Conservation (phyloP, 2,797 vertebrate species). For the Manis crassicaudata region DNA sequence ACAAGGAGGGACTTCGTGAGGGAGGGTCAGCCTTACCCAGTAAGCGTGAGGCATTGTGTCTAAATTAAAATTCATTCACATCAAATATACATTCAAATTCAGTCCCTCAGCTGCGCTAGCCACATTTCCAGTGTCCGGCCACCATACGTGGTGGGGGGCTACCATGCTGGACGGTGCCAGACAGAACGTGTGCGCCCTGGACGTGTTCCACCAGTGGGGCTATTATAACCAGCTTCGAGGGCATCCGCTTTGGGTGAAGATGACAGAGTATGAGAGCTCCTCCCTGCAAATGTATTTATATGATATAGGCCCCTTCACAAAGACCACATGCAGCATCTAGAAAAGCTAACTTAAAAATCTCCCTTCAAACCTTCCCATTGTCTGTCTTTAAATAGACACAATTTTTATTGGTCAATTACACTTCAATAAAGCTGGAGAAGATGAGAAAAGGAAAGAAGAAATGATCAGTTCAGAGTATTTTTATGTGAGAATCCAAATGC, state of each 20-base stretch:
- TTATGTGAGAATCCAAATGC: neutral
- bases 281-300: neutral
- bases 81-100: neutral
- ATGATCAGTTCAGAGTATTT: neutral
- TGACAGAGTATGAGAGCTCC: neutral
- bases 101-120: neutral
- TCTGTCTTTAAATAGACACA: neutral
- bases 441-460: neutral
- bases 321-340: neutral
- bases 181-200: neutral
- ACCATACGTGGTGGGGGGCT: neutral
- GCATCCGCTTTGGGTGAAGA: neutral
- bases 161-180: accelerated
- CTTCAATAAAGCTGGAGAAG: neutral
- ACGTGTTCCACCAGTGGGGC: neutral
- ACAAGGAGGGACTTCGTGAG: slow-evolving; percentile 53
- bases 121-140: neutral
- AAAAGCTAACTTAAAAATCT: neutral
- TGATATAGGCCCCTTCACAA: neutral
- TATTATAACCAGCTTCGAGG: neutral
- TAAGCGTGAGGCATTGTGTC: neutral
- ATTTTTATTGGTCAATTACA: neutral
- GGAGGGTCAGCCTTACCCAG: neutral
- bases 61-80: neutral
- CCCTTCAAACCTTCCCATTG: neutral